Evolutionary conservation across 64 coral and sea anemone species (phyloP), one percentile per base, ranked within the genome.

Genomic region (Montipora capricornis): DNA sequence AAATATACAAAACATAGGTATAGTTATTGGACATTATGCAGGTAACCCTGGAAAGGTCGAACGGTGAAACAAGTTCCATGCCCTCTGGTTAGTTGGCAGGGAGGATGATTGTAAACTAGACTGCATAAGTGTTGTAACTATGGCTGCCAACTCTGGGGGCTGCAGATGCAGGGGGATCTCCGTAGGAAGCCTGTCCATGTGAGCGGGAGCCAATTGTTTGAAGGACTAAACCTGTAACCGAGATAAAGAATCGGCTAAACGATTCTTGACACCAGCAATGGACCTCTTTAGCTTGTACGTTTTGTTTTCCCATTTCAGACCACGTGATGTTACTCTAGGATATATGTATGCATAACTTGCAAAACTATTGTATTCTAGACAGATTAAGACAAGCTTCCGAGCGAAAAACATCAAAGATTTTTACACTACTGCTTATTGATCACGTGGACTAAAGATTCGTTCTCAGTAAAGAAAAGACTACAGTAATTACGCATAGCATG

Each of bases 381-480:
- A 90, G 8, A 53, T 44, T 14, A 80, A 20, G 8, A 90, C 57
- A 14, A 90, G 76, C 29, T 67, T 60, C 8, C 76, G 9, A 0
- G 80, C 88, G 45, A 90, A 90, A 17, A 61, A 51, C 89, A 82
- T 91, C 7, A 91, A 71, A 0, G 17, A 3, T 49, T 91, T 9
- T 71, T 81, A n/a, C 44, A 73, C 2, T 78, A 26, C 6, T 55
- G 66, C 49, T 79, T 76, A 55, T 89, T 89, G 20, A 89, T 89
- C 4, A 79, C 74, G 3, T 64, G 15, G 3, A 80, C 76, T 4
- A 90, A 48, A 7, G 88, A 53, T 17, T 66, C 16, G 10, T 91
- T 91, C 6, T 82, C 89, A 73, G 78, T 91, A 55, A 81, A 91
- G 26, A 91, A 91, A 61, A 82, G 17, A n/a, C 82, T 67, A 68